Evolutionary conservation across 2,113 vertebrate species (phyloP).

Genomic region (Percina caprodes): DNA sequence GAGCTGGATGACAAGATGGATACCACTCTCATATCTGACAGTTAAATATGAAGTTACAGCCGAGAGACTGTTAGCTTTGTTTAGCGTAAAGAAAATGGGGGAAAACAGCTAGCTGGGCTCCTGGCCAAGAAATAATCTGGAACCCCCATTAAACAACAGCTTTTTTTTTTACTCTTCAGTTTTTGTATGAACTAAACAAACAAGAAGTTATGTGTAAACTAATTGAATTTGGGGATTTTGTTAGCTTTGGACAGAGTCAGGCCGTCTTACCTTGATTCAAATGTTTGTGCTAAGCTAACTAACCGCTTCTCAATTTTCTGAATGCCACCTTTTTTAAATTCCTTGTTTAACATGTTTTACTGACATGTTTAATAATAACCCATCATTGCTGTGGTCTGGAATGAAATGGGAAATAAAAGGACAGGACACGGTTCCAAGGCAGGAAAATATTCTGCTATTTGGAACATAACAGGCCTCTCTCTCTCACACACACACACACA

Average conservation of each 20-base stretch:
- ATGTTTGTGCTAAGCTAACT: neutral
- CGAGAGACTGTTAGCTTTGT: neutral
- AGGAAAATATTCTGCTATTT: slow-evolving; percentile 38
- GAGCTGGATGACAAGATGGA: neutral
- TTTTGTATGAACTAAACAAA: neutral
- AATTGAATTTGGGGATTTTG: neutral
- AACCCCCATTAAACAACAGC: neutral
- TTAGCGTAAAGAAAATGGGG: neutral
- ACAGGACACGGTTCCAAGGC: neutral
- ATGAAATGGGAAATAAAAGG: slow-evolving; percentile 17
- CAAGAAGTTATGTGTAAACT: neutral
- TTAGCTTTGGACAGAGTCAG: neutral
- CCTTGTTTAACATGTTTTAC: neutral
- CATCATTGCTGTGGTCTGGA: neutral
- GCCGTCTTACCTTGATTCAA: neutral
- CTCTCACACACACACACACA: slow-evolving; percentile 16
- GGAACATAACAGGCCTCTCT: slow-evolving; percentile 30
- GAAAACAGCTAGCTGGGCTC: neutral
- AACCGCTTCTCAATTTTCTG: fast-evolving
- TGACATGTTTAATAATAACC: neutral
- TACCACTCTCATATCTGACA: neutral
- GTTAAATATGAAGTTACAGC: neutral
- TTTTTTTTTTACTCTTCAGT: neutral
- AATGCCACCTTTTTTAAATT: slow-evolving; percentile 14
- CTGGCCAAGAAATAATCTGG: neutral